Conservation (phyloP, 1,140 invertebrate genomes). For the Aporrectodea caliginosa region DNA sequence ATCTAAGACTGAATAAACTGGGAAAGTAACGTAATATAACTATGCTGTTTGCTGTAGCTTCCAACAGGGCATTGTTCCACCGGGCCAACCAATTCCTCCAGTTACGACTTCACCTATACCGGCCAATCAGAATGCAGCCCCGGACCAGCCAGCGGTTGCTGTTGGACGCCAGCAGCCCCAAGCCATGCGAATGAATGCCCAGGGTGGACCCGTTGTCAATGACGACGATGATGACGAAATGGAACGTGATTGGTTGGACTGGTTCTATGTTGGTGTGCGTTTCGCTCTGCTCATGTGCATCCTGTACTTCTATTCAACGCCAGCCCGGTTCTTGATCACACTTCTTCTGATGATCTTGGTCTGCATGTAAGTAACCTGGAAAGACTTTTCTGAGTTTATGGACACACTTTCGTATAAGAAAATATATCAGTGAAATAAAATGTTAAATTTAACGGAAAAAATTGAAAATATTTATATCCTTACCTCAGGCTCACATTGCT, state of each 20-base stretch:
- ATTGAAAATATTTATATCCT: no score
- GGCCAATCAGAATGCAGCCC: not conserved
- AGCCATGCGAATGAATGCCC: slow-evolving; percentile 14
- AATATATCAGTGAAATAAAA: not conserved
- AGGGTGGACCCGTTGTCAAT: slow-evolving; percentile 9
- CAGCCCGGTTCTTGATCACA: slow-evolving; percentile 6
- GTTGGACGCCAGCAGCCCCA: not conserved
- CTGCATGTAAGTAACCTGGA: not conserved
- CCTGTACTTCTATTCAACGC: slow-evolving; percentile 25
- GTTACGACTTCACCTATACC: no score
- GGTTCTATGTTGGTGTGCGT: slow-evolving; percentile 15
- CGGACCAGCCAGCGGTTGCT: not conserved
- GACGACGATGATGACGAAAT: slow-evolving; percentile 16
- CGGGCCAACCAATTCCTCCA: not conserved
- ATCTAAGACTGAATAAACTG: not conserved
- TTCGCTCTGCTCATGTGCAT: slow-evolving; percentile 23
- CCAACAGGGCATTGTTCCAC: not conserved
- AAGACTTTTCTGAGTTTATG: not conserved
- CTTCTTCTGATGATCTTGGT: not conserved
- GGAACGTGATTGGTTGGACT: slow-evolving; percentile 21
- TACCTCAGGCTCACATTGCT: no score
- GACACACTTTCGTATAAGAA: not conserved
- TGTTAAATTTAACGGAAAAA: no score
- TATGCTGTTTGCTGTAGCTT: not conserved
- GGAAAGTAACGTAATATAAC: not conserved